Base-by-base conservation (phyloP, 2,888 invertebrate species). In the Agonum fuliginosum region DNA sequence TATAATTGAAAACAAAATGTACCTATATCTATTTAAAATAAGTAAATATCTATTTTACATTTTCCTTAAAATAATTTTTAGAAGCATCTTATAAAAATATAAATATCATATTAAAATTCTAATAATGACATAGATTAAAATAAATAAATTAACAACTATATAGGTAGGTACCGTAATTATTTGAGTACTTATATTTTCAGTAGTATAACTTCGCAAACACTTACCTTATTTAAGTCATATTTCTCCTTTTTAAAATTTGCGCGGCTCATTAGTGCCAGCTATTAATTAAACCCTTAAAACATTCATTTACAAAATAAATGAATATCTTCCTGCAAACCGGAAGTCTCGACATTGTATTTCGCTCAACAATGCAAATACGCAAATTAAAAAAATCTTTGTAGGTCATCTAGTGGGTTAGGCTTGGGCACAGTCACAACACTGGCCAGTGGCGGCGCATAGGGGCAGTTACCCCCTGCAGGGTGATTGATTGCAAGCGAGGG, bases 401-500 rank as follows among this genome's bases (percentile, higher is more conserved):
- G 62, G 62, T 37, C 62, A 62, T 62, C 62, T 12, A 17, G 14
- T 24, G 30, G 3, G 48, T 12, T 20, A 8, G 3, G 48, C 17
- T n/a, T n/a, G n/a, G 20, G 48, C 17, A 48, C n/a, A n/a, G n/a
- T n/a, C n/a, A n/a, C n/a, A n/a, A n/a, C n/a, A n/a, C n/a, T 3
- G 4, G 20, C 10, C 27, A 27, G 62, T 34, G 30, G 30, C 34
- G 34, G 62, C 12, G 58, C 58, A 48, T 10, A 20, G 19, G n/a
- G 17, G 48, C 10, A 19, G 14, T 6, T 19, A 1, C 37, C 34
- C 41, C 22, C 41, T 12, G n/a, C 41, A 0, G 20, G 1, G 37
- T 67, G 75, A 75, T 75, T 75, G 67, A 75, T 75, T 75, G 67
- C 75, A 34, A 75, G 43, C 48, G 27, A 34, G 74, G 24, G 75